Evolutionary conservation across 2,797 vertebrate genomes (phyloP).

Genomic region (Hafferia zeledoni): DNA sequence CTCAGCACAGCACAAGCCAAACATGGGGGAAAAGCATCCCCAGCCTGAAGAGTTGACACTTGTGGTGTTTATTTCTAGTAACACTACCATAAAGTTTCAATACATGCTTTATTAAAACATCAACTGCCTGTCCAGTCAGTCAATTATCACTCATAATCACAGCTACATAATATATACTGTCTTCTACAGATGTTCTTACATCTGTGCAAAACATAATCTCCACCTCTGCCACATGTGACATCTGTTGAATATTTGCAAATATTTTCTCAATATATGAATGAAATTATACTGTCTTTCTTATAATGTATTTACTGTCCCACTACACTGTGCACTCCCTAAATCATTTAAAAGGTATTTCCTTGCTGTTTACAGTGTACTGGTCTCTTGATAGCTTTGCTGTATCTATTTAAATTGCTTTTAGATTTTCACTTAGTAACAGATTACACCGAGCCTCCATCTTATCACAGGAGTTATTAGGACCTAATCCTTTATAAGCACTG

Average conservation of each 20-base stretch:
- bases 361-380: background rate
- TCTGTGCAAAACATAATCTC: background rate
- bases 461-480: constrained; percentile 42
- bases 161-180: background rate
- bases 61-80: background rate
- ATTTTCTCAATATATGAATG: background rate
- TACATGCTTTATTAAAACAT: background rate
- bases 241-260: constrained; percentile 25
- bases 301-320: background rate
- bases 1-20: background rate
- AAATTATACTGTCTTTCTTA: background rate
- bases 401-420: constrained; percentile 35
- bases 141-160: constrained; percentile 21
- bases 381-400: background rate
- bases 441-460: constrained; percentile 45
- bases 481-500: constrained; percentile 37
- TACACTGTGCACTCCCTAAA: background rate
- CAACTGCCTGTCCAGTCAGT: constrained; percentile 19
- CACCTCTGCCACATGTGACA: background rate
- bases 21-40: background rate
- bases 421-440: constrained; percentile 44
- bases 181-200: constrained; percentile 48
- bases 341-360: background rate
- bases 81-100: background rate
- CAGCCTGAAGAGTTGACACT: accelerated